Percentiles rank a stretch among this genome's conserved stretches.
phyloP scores from a whole-genome alignment of 2,888 invertebrate genomes.

The Chromoteleia sp. region DNA sequence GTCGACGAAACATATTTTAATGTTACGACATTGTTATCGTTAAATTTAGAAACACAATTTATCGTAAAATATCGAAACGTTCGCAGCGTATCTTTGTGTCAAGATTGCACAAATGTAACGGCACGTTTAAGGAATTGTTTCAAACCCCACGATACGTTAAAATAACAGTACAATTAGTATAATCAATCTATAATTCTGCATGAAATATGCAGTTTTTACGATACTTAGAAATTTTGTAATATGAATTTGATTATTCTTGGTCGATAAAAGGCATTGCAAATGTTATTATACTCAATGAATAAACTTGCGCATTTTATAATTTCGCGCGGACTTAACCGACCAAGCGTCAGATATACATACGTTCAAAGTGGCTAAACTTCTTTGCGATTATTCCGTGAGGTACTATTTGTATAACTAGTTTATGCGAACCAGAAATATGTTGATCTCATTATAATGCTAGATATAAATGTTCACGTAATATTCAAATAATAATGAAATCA shows the following conservation, averaged over 20 bases:
- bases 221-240: constrained; percentile 10
- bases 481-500: constrained; percentile 8
- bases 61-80: too few species aligned
- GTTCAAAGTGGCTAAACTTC: constrained; percentile 18
- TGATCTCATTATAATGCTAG: constrained; percentile 14
- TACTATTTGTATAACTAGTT: constrained; percentile 28
- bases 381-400: background rate
- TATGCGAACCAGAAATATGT: constrained; percentile 4
- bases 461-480: constrained; percentile 14
- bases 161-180: too few species aligned
- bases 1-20: background rate
- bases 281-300: constrained; percentile 13
- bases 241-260: background rate
- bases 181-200: too few species aligned
- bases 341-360: constrained; percentile 6
- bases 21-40: background rate
- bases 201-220: background rate
- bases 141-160: too few species aligned
- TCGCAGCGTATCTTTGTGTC: too few species aligned
- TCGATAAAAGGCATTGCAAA: constrained; percentile 8
- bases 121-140: too few species aligned
- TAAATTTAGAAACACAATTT: background rate
- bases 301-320: constrained; percentile 17
- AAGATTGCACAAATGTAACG: too few species aligned
- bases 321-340: constrained; percentile 1